phyloP scores from a whole-genome alignment of 2,113 vertebrate genomes.

The Nerophis ophidion region DNA sequence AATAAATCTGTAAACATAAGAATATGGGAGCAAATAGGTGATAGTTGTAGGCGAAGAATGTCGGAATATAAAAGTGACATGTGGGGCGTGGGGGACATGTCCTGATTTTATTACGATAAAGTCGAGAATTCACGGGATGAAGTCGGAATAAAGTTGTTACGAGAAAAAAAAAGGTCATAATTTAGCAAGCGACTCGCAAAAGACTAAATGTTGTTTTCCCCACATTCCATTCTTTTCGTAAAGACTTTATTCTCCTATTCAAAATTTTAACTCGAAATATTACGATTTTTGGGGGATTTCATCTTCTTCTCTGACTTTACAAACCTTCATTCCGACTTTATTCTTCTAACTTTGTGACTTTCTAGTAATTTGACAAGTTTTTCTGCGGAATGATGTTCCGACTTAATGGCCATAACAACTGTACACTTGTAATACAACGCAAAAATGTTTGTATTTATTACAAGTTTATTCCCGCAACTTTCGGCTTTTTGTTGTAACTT shows the following conservation, averaged over 20 bases:
- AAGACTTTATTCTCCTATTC: not conserved
- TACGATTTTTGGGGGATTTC: not conserved
- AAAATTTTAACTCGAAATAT: not conserved
- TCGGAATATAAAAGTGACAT: no score
- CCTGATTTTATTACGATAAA: no score
- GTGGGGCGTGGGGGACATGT: no score
- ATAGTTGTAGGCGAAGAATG: not conserved
- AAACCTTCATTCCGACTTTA: not conserved
- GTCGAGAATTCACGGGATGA: not conserved
- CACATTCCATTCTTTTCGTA: no score
- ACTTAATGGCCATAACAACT: not conserved
- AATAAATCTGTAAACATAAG: not conserved
- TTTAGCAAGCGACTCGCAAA: not conserved
- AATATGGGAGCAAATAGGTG: not conserved
- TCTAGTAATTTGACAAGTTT: not conserved
- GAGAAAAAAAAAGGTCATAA: not conserved
- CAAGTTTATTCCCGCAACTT: no score
- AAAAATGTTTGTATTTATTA: no score
- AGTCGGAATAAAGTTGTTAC: no score
- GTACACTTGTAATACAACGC: no score
- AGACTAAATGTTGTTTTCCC: no score
- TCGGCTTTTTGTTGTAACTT: no score
- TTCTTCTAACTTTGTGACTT: not conserved
- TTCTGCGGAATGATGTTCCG: not conserved
- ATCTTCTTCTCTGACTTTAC: no score